Percentiles rank a stretch among this genome's conserved stretches.
Evolutionary conservation across 2,888 invertebrate species (phyloP).

Genomic region (Mimachlamys varia): DNA sequence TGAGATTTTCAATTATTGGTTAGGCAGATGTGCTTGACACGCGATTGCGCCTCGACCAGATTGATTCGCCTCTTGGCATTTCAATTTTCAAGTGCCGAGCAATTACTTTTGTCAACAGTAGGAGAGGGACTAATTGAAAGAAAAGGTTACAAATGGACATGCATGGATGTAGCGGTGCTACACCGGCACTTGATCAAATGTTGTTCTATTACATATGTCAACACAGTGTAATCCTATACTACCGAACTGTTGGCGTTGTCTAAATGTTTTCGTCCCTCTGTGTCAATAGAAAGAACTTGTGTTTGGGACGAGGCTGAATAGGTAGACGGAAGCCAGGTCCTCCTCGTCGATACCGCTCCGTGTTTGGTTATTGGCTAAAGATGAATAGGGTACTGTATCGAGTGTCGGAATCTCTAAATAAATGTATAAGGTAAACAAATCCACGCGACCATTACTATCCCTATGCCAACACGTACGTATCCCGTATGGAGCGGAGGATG

Average conservation of each 20-base stretch:
- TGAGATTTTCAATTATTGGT: not conserved
- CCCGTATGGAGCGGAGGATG: not conserved
- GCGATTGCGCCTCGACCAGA: not conserved
- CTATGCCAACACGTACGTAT: not conserved
- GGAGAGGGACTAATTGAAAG: slow-evolving; percentile 19
- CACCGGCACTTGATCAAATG: not conserved
- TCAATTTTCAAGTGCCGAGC: slow-evolving; percentile 36
- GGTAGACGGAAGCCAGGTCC: not conserved
- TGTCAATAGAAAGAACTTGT: not conserved
- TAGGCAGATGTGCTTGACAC: slow-evolving; percentile 25
- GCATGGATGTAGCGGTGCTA: slow-evolving; percentile 2
- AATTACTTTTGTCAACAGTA: slow-evolving; percentile 25
- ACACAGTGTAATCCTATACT: not conserved
- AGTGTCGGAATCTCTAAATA: not conserved
- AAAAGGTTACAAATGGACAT: not conserved
- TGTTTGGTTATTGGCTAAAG: not conserved
- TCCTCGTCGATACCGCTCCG: not conserved
- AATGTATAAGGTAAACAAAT: not conserved
- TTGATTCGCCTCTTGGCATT: slow-evolving; percentile 34
- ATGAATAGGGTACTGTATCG: slow-evolving; percentile 5
- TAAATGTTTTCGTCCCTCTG: not conserved
- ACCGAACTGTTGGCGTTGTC: not conserved
- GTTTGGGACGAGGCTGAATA: not conserved
- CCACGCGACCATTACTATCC: not conserved
- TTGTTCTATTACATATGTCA: slow-evolving; percentile 23